Conservation (phyloP, 1,140 invertebrate genomes). For the Zaprionus inermis region DNA sequence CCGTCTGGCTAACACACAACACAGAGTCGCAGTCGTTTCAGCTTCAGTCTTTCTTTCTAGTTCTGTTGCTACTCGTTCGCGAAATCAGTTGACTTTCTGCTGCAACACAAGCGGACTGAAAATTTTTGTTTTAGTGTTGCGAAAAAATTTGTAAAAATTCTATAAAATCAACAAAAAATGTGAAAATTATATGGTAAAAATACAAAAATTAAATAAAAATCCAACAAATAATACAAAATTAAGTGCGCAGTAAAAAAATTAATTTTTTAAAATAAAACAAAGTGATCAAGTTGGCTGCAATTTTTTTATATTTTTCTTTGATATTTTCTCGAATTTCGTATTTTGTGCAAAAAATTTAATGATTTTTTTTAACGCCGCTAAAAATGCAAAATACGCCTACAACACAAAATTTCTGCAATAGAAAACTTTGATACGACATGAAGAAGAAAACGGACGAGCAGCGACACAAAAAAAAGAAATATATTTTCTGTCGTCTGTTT, state of each 20-base stretch:
- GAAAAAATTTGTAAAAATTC: constrained; percentile 81
- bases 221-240: constrained; percentile 72
- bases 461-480: constrained; percentile 78
- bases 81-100: constrained; percentile 79
- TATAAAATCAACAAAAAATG: constrained; percentile 77
- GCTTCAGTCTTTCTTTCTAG: constrained; percentile 73
- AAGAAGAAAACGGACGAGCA: constrained; percentile 82
- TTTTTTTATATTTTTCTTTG: constrained; percentile 69
- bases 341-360: constrained; percentile 68
- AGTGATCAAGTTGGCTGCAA: constrained; percentile 34
- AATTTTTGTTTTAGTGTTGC: constrained; percentile 84
- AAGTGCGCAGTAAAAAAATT: constrained; percentile 48
- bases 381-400: constrained; percentile 64
- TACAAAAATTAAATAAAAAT: constrained; percentile 74
- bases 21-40: constrained; percentile 55
- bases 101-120: constrained; percentile 83
- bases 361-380: constrained; percentile 59
- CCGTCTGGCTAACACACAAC: constrained; percentile 53
- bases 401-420: constrained; percentile 84
- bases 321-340: constrained; percentile 73
- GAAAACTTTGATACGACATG: constrained; percentile 84
- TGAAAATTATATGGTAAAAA: constrained; percentile 78
- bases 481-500: constrained; percentile 83
- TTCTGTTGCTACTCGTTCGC: constrained; percentile 81
- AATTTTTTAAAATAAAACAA: constrained; percentile 43